Evolutionary conservation across 2,797 vertebrate species (phyloP).

Genomic region (Agapornis canus): DNA sequence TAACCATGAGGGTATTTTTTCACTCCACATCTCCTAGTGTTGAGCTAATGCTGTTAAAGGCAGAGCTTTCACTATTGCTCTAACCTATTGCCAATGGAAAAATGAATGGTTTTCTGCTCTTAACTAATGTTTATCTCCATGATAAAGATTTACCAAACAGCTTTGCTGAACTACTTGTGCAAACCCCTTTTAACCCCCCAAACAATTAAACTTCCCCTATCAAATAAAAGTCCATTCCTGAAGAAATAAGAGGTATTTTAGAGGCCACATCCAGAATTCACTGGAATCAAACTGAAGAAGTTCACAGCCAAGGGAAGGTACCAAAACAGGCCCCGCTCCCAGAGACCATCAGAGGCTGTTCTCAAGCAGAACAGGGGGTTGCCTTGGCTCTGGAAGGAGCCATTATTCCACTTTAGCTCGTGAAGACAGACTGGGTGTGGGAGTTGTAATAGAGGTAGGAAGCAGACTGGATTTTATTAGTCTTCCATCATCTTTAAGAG

Average conservation of each 20-base stretch:
- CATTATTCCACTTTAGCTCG: not conserved
- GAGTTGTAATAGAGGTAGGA: slow-evolving; percentile 42
- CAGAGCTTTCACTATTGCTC: not conserved
- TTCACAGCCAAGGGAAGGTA: not conserved
- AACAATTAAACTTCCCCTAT: rapidly evolving
- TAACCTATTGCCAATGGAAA: not conserved
- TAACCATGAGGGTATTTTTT: slow-evolving; percentile 67
- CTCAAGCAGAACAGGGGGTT: not conserved
- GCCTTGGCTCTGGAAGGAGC: slow-evolving; percentile 8
- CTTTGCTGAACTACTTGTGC: not conserved
- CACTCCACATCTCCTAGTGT: not conserved
- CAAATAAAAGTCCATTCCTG: not conserved
- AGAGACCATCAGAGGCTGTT: not conserved
- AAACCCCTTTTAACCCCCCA: not conserved
- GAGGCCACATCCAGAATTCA: not conserved
- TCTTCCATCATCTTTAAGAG: slow-evolving; percentile 71
- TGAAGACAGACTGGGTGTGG: slow-evolving; percentile 23
- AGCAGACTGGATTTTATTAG: slow-evolving; percentile 72
- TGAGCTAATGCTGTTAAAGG: not conserved
- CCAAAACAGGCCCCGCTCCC: not conserved
- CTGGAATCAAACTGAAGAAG: not conserved
- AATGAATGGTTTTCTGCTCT: not conserved
- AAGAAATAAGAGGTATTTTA: not conserved
- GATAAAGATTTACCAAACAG: not conserved
- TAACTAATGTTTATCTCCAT: not conserved